phyloP scores from a whole-genome alignment of 2,797 vertebrate genomes.

The Sebastes diaconus region DNA sequence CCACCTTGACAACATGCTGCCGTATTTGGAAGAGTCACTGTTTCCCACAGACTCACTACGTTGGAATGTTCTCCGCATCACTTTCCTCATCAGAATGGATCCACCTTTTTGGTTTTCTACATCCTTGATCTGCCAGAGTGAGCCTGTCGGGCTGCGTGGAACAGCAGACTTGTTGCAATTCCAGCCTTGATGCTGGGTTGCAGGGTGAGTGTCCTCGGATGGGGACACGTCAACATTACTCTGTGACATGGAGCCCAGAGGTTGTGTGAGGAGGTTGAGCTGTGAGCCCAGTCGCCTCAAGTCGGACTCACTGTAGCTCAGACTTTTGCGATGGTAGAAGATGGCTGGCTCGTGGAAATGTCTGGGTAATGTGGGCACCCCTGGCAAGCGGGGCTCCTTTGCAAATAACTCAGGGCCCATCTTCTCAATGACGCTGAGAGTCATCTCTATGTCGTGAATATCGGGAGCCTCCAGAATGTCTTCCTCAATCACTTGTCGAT shows the following conservation, averaged over 20 bases:
- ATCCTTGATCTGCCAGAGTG: constrained; percentile 86
- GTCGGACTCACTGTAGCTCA: constrained; percentile 96
- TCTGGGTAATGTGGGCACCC: constrained; percentile 65
- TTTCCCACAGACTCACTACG: constrained; percentile 82
- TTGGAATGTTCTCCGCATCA: constrained; percentile 74
- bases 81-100: constrained; percentile 70
- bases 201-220: not conserved
- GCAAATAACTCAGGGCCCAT: constrained; percentile 71
- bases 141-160: constrained; percentile 70
- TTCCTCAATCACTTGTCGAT: constrained; percentile 89
- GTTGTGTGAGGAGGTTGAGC: constrained; percentile 83
- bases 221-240: constrained; percentile 21
- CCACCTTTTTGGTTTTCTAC: constrained; percentile 58
- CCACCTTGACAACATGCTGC: constrained; percentile 58
- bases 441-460: constrained; percentile 87
- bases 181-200: constrained; percentile 17
- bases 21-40: constrained; percentile 26
- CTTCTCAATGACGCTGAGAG: constrained; percentile 75
- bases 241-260: constrained; percentile 71
- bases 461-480: constrained; percentile 85
- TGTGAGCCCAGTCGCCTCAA: constrained; percentile 85
- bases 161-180: constrained; percentile 55
- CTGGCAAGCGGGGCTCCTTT: constrained; percentile 74
- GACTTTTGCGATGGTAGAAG: constrained; percentile 86
- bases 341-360: constrained; percentile 84